A percentile compares a stretch with the other conserved stretches of the same genome.
Conservation (phyloP, 2,888 invertebrate genomes). For the Orgyia antiqua region DNA sequence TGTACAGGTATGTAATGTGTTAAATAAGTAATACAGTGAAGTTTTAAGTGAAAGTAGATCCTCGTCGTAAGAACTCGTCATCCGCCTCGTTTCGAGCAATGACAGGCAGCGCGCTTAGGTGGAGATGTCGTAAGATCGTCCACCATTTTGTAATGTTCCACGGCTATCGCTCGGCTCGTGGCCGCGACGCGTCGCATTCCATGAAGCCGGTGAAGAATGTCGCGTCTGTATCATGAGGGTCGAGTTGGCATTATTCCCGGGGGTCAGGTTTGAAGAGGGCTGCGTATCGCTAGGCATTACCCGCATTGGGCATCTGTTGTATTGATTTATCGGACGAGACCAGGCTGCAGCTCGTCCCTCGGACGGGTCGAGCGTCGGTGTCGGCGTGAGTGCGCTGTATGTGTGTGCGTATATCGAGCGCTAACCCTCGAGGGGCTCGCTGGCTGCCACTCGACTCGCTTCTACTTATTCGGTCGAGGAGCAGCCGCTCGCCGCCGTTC, state of each 20-base stretch:
- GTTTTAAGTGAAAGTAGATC: constrained; percentile 75
- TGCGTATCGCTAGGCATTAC: constrained; percentile 53
- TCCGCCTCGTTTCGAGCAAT: constrained; percentile 72
- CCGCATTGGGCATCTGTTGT: constrained; percentile 61
- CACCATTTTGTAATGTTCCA: constrained; percentile 78
- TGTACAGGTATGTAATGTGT: constrained; percentile 79
- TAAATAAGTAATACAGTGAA: constrained; percentile 50
- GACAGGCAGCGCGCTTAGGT: constrained; percentile 73
- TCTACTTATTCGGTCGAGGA: constrained; percentile 75
- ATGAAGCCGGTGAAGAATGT: constrained; percentile 69
- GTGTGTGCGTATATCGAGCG: constrained; percentile 74
- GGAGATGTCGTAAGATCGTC: constrained; percentile 80
- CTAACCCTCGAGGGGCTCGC: constrained; percentile 75
- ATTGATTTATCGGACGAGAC: constrained; percentile 76
- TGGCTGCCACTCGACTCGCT: constrained; percentile 74
- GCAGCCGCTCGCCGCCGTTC: constrained; percentile 61
- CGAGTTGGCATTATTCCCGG: constrained; percentile 68
- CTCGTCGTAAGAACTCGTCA: constrained; percentile 74
- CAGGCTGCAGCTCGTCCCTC: constrained; percentile 70
- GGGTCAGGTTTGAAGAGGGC: constrained; percentile 67
- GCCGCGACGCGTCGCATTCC: constrained; percentile 73
- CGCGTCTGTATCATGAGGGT: constrained; percentile 59
- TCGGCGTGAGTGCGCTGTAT: constrained; percentile 65
- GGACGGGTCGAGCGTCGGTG: constrained; percentile 67
- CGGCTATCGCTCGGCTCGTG: constrained; percentile 71